These are phyloP conservation scores for Diadegma fenestrale DNA, from an alignment of 2,888 invertebrate genomes.

Conservation along the genomic window DNA sequence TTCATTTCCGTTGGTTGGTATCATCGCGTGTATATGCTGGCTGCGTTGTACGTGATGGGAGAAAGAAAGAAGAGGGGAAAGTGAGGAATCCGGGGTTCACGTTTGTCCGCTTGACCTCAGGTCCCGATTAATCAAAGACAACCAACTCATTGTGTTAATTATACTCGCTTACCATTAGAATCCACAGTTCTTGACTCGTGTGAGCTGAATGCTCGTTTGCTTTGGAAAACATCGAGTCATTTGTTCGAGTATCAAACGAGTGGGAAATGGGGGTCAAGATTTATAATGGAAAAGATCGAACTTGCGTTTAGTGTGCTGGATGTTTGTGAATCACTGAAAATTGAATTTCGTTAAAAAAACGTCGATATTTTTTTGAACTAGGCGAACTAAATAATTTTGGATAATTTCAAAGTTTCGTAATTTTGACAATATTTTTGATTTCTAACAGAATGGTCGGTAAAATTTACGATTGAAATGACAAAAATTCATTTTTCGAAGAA, in stretches of 20 bases:
- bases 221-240: not conserved
- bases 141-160: conserved; percentile 40
- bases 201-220: not conserved
- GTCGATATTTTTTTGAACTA: too few relatives aligned
- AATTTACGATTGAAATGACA: too few relatives aligned
- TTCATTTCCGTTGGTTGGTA: conserved; percentile 41
- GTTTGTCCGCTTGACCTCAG: conserved; percentile 13
- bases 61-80: not conserved
- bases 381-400: too few relatives aligned
- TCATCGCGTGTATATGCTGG: conserved; percentile 6
- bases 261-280: not conserved
- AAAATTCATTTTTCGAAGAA: too few relatives aligned
- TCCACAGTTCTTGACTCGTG: not conserved
- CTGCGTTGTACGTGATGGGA: not conserved
- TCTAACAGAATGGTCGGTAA: too few relatives aligned
- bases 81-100: conserved; percentile 6
- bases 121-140: conserved; percentile 30
- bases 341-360: too few relatives aligned
- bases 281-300: not conserved
- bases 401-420: too few relatives aligned
- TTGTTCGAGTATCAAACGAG: not conserved
- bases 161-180: conserved; percentile 1
- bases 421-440: too few relatives aligned
- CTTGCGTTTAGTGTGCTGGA: not conserved
- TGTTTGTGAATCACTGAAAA: not conserved